A percentile compares a stretch with the other conserved stretches of the same genome.
These are phyloP conservation scores for Halcyon senegalensis DNA, from an alignment of 2,113 vertebrate species.

Conservation along the genomic window DNA sequence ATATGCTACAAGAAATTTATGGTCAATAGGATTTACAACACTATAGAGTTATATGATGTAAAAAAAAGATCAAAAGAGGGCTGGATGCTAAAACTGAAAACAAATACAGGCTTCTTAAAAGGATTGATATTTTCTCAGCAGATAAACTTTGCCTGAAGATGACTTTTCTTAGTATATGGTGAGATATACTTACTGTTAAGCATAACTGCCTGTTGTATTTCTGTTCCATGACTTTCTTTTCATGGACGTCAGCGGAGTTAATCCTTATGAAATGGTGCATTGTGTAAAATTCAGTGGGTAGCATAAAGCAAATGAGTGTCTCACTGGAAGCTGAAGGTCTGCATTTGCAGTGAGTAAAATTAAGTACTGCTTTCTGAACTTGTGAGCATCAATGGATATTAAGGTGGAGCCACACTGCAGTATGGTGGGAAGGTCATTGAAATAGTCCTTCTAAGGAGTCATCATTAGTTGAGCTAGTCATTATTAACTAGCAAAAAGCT, in stretches of 20 bases:
- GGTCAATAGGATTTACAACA: too few species aligned
- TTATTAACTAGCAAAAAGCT: not conserved
- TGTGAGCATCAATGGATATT: rapidly evolving
- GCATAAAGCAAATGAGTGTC: too few species aligned
- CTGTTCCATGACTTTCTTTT: not conserved
- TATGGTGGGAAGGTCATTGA: rapidly evolving
- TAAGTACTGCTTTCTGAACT: not conserved
- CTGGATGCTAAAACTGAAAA: not conserved
- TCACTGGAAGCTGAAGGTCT: not conserved
- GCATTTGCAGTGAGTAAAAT: not conserved
- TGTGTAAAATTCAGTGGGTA: not conserved
- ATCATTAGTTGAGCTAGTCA: rapidly evolving
- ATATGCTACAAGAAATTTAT: not conserved
- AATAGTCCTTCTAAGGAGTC: not conserved
- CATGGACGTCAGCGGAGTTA: rapidly evolving
- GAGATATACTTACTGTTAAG: not conserved
- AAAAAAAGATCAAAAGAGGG: not conserved
- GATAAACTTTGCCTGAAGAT: not conserved
- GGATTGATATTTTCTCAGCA: not conserved
- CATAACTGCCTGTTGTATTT: not conserved
- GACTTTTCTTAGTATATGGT: not conserved
- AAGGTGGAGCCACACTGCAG: not conserved
- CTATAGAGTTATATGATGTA: not conserved
- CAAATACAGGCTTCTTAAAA: not conserved
- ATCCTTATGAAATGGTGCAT: not conserved